phyloP scores from a whole-genome alignment of 35 echinoderm and acorn worm species.

The Eucidaris tribuloides region DNA sequence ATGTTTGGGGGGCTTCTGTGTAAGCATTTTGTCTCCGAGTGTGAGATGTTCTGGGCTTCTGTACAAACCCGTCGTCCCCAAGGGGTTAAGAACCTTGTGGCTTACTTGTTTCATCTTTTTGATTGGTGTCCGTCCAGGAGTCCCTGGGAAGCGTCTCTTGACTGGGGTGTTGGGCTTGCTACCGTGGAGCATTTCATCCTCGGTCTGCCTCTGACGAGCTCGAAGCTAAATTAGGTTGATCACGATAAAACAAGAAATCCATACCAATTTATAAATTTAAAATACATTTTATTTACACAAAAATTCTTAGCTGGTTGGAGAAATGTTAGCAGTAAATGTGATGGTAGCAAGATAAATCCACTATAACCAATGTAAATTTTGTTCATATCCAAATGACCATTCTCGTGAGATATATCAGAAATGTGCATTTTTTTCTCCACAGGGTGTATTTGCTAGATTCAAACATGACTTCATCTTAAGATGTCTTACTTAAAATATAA shows the following conservation, averaged over 20 bases:
- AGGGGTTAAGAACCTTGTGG: too few species aligned
- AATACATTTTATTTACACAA: not conserved
- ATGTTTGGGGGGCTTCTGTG: too few species aligned
- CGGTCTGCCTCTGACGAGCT: constrained; percentile 60
- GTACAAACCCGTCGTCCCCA: too few species aligned
- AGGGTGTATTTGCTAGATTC: too few species aligned
- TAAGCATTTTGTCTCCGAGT: too few species aligned
- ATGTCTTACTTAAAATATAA: too few species aligned
- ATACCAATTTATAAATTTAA: not conserved
- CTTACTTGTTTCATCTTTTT: too few species aligned
- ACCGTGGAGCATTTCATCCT: constrained; percentile 89
- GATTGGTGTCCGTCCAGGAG: constrained; percentile 19
- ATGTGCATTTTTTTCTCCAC: too few species aligned
- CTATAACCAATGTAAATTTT: not conserved
- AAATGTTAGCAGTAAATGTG: not conserved
- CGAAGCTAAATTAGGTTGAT: constrained; percentile 43
- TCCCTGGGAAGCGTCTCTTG: constrained; percentile 58
- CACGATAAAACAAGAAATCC: not conserved
- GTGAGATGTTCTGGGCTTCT: too few species aligned
- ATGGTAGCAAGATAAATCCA: not conserved
- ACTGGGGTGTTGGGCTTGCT: constrained; percentile 86
- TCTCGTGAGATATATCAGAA: too few species aligned
- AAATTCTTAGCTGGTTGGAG: not conserved
- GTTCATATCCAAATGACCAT: too few species aligned
- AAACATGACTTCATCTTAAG: too few species aligned